These are phyloP conservation scores for Ciconia maguari DNA, from an alignment of 2,113 vertebrate species.

Conservation along the genomic window DNA sequence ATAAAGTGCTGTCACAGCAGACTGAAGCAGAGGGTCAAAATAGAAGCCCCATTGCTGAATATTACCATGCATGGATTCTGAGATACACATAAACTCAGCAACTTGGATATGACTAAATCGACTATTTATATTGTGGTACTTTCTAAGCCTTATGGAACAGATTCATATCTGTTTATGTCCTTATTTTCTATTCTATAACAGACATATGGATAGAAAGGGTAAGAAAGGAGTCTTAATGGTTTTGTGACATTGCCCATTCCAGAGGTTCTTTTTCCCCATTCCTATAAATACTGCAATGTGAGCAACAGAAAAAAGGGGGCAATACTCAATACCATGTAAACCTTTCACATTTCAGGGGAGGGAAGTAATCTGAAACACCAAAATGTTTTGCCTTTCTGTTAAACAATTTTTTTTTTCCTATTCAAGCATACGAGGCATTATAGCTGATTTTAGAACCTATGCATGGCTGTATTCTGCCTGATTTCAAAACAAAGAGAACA, in stretches of 20 bases:
- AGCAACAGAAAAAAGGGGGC: background rate
- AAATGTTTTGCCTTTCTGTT: background rate
- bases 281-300: accelerated
- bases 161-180: background rate
- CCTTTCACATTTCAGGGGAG: background rate
- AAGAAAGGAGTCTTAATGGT: background rate
- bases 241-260: background rate
- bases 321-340: background rate
- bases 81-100: background rate
- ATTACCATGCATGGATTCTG: accelerated
- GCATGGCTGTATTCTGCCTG: background rate
- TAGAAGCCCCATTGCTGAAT: accelerated
- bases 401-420: background rate
- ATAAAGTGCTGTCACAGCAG: background rate
- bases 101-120: background rate
- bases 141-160: background rate
- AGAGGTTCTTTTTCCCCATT: background rate
- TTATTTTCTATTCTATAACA: background rate
- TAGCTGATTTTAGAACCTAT: background rate
- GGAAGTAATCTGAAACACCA: background rate
- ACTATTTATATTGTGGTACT: background rate
- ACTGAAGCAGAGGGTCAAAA: background rate
- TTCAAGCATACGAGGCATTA: background rate
- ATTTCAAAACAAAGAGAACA: background rate
- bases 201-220: background rate